Evolutionary conservation across 2,797 vertebrate species (phyloP), one percentile per base, ranked within the genome.

Genomic region (Sebastes minor): DNA sequence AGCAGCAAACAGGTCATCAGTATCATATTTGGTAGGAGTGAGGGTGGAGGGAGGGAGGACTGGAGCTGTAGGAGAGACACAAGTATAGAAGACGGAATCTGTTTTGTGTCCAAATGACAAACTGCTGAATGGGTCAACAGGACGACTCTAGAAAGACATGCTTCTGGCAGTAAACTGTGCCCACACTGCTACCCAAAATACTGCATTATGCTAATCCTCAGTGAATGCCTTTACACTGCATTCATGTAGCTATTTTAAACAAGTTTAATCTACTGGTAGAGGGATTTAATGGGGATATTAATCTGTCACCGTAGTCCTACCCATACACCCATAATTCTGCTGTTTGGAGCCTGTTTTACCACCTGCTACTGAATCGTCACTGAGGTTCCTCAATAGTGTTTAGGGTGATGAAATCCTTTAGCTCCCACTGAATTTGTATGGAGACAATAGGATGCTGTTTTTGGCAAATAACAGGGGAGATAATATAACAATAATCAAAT

Each of bases 271-370:
- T 86, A 60, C 20, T 76, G 78, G 57, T 80, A 55, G 75, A 78
- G 67, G 86, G 86, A 74, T 90, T 91, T 83, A 85, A 87, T 86
- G 35, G 18, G 83, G 76, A 88, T 89, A 90, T 88, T 87, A 87
- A 90, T 90, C 82, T 81, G 65, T 79, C 74, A 82, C 62, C 55
- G 66, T 1, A 22, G 35, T 74, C 86, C 81, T 82, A 90, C 83
- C 71, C 78, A 82, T 72, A 49, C 70, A 74, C 3, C 64, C 55
- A 38, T 75, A 73, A 78, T 86, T 65, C 76, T 72, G 49, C 60
- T 76, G 78, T 79, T 82, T 77, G 71, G 22, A 86, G 63, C 61
- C 22, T 38, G 11, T 74, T 83, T 76, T 75, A 83, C 77, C 81
- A 87, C 81, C 73, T 79, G 77, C 66, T 66, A 71, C 35, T 86